Conservation (phyloP, 1,140 invertebrate species). For the Dreissena polymorpha region DNA sequence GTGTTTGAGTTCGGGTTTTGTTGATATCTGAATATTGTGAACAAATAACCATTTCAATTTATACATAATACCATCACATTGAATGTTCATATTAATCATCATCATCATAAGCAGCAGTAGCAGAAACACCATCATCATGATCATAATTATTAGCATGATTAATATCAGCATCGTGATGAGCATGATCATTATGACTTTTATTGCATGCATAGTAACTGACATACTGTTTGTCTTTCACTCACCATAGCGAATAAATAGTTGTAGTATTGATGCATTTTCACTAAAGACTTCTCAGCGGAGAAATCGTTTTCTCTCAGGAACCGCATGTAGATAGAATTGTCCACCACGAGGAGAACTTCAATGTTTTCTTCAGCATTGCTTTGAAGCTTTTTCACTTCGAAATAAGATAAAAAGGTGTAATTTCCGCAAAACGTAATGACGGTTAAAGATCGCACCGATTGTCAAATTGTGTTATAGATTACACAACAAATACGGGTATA, state of each 20-base stretch:
- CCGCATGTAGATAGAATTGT: constrained; percentile 27
- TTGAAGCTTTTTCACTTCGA: too few relatives aligned
- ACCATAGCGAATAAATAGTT: constrained; percentile 35
- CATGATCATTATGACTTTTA: neutral
- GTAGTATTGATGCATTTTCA: constrained; percentile 22
- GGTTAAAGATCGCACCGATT: too few relatives aligned
- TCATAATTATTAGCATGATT: neutral
- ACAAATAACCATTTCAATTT: too few relatives aligned
- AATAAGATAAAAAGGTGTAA: too few relatives aligned
- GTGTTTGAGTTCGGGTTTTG: too few relatives aligned
- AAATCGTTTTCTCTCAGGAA: constrained; percentile 21
- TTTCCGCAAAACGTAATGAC: too few relatives aligned
- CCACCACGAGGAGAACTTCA: constrained; percentile 28
- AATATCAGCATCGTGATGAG: neutral
- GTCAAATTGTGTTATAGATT: too few relatives aligned
- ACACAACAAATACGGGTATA: too few relatives aligned
- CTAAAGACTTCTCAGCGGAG: neutral
- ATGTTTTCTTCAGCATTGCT: constrained; percentile 10
- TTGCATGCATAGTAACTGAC: neutral
- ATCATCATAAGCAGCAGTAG: neutral
- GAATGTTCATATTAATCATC: too few relatives aligned
- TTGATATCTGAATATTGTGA: too few relatives aligned
- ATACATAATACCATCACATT: too few relatives aligned
- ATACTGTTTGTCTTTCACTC: constrained; percentile 2
- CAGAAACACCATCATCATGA: neutral